Conservation (phyloP, 2,888 invertebrate genomes). For the Heteromyza rotundicornis region DNA sequence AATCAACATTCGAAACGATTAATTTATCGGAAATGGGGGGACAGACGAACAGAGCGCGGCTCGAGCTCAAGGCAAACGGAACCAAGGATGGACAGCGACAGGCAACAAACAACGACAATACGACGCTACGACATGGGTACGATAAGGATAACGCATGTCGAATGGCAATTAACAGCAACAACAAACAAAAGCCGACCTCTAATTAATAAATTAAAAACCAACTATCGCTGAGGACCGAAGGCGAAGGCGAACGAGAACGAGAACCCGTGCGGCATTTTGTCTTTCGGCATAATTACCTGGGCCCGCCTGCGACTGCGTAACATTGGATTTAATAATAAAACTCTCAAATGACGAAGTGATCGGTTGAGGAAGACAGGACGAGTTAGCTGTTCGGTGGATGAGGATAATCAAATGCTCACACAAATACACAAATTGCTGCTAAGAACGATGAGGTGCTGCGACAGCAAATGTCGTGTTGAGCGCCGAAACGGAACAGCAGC, state of each 20-base stretch:
- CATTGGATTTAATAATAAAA: background rate
- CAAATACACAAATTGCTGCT: conserved; percentile 2
- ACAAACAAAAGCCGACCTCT: conserved; percentile 52
- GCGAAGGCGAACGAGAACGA: background rate
- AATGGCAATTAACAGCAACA: conserved; percentile 44
- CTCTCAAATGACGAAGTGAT: background rate
- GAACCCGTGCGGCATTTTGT: background rate
- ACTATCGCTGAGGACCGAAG: conserved; percentile 27
- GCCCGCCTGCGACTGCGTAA: background rate
- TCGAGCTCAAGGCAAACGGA: conserved; percentile 28
- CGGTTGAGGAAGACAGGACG: background rate
- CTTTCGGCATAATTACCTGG: background rate
- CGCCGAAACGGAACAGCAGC: too few relatives aligned
- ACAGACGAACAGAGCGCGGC: background rate
- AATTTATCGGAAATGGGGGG: conserved; percentile 22
- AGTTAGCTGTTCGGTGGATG: background rate
- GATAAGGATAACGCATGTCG: conserved; percentile 54
- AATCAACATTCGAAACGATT: conserved; percentile 33
- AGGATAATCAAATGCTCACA: conserved; percentile 14
- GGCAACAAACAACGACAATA: conserved; percentile 33
- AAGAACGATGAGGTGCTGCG: background rate
- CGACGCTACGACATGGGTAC: conserved; percentile 22
- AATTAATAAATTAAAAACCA: conserved; percentile 60
- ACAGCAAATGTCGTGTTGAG: background rate
- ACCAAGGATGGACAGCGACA: conserved; percentile 29